These are phyloP conservation scores for Physella acuta DNA, from an alignment of 1,140 invertebrate species.

Conservation along the genomic window DNA sequence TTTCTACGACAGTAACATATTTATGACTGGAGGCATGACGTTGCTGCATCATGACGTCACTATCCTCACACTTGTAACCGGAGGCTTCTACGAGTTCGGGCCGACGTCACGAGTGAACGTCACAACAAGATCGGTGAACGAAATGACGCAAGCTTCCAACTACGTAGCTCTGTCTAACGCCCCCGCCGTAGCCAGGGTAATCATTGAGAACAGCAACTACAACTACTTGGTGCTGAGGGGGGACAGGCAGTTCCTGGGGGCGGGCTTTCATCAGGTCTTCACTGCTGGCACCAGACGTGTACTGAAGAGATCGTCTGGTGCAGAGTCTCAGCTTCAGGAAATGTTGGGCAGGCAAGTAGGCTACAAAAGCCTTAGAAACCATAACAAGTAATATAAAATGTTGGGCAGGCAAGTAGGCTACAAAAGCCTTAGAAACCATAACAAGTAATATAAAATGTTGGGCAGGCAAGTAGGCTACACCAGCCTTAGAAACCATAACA, in stretches of 20 bases:
- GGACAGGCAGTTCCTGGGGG: slow-evolving; percentile 31
- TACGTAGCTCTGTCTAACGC: slow-evolving; percentile 43
- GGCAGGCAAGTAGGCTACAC: slow-evolving; percentile 16
- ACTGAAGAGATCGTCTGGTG: slow-evolving; percentile 31
- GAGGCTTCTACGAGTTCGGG: slow-evolving; percentile 50
- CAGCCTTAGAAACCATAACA: too few relatives aligned
- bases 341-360: slow-evolving; percentile 3
- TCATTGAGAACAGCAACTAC: slow-evolving; percentile 44
- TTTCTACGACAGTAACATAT: slow-evolving; percentile 43
- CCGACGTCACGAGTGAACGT: slow-evolving; percentile 2
- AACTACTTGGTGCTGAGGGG: slow-evolving; percentile 48
- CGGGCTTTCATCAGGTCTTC: slow-evolving; percentile 43
- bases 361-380: too few relatives aligned
- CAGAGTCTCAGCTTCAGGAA: slow-evolving; percentile 28
- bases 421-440: too few relatives aligned
- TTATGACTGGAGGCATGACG: slow-evolving; percentile 47
- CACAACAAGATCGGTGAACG: slow-evolving; percentile 23
- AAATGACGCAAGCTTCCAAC: slow-evolving; percentile 41
- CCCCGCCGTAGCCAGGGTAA: slow-evolving; percentile 38
- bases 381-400: too few relatives aligned
- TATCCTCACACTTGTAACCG: slow-evolving; percentile 42
- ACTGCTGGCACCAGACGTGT: slow-evolving; percentile 33
- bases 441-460: too few relatives aligned
- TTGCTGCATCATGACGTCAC: slow-evolving; percentile 47
- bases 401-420: slow-evolving; percentile 8